Conservation (phyloP, 2,113 vertebrate species). For the Chaenocephalus aceratus region DNA sequence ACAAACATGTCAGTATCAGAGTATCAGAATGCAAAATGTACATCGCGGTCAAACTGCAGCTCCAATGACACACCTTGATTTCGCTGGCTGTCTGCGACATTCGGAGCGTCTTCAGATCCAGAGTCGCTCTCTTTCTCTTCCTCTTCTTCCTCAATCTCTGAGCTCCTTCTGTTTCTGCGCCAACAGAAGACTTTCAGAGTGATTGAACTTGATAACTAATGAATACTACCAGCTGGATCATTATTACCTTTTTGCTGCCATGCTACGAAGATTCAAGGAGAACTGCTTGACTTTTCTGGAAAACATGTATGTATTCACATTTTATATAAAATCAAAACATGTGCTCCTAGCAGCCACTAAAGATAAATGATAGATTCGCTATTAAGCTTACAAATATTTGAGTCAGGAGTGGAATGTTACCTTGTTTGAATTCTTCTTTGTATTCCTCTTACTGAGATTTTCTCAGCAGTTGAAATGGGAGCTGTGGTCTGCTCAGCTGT, state of each 20-base stretch:
- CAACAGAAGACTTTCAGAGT: not conserved
- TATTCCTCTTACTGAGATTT: slow-evolving; percentile 2
- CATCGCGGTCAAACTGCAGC: slow-evolving; percentile 1
- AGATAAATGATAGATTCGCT: not conserved
- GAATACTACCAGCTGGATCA: not conserved
- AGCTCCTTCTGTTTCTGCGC: no score
- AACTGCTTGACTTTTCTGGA: slow-evolving; percentile 37
- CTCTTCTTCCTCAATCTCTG: not conserved
- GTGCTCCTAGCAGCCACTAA: not conserved
- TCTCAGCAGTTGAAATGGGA: not conserved
- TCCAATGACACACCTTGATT: slow-evolving; percentile 37
- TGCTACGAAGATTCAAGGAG: slow-evolving; percentile 51
- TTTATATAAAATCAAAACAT: not conserved
- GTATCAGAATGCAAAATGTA: not conserved
- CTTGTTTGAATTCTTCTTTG: slow-evolving; percentile 53
- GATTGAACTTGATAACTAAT: not conserved
- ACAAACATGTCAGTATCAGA: not conserved
- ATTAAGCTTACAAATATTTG: not conserved
- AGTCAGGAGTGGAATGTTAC: slow-evolving; percentile 24
- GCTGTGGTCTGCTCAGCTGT: slow-evolving; percentile 4
- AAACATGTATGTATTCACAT: slow-evolving; percentile 18
- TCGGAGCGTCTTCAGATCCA: slow-evolving; percentile 30
- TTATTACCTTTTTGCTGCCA: slow-evolving; percentile 69
- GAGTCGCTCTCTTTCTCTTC: slow-evolving; percentile 29
- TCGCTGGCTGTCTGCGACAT: not conserved